These are phyloP conservation scores for Bombus affinis DNA, from an alignment of 1,140 invertebrate species.

Conservation along the genomic window DNA sequence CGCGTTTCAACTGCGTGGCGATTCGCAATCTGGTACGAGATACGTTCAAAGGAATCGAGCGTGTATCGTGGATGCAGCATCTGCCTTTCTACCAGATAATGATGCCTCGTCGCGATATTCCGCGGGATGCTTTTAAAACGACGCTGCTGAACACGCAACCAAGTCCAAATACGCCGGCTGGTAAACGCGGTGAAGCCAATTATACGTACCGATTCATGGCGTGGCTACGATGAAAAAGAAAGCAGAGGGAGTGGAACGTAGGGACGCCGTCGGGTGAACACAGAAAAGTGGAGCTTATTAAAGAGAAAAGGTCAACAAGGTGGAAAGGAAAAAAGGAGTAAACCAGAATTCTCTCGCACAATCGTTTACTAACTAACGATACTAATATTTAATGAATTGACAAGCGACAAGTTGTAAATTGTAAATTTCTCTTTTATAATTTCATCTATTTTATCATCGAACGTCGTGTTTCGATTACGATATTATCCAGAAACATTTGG, in stretches of 20 bases:
- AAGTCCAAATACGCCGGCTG: conserved; percentile 27
- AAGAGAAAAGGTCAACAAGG: background rate
- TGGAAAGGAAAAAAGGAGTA: background rate
- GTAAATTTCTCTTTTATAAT: background rate
- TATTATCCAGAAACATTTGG: too few species aligned
- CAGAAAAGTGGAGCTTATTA: conserved; percentile 17
- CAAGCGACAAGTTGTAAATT: background rate
- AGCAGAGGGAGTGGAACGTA: background rate
- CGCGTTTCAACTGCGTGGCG: background rate
- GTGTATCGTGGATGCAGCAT: conserved; percentile 30
- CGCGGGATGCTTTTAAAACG: conserved; percentile 34
- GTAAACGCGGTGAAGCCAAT: conserved; percentile 50
- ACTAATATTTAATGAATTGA: background rate
- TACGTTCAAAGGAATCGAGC: conserved; percentile 13
- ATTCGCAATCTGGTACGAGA: background rate
- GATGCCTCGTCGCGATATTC: conserved; percentile 59
- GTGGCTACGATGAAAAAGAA: conserved; percentile 46
- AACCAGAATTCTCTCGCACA: background rate
- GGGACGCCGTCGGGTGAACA: background rate
- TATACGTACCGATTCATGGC: conserved; percentile 46
- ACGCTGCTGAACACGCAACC: conserved; percentile 44
- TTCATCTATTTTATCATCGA: background rate
- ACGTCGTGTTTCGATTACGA: too few species aligned
- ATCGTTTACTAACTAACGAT: background rate
- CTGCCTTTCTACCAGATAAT: conserved; percentile 58